Percentiles rank a stretch among this genome's conserved stretches.
phyloP scores from a whole-genome alignment of 2,797 vertebrate genomes.

The Astyanax mexicanus region DNA sequence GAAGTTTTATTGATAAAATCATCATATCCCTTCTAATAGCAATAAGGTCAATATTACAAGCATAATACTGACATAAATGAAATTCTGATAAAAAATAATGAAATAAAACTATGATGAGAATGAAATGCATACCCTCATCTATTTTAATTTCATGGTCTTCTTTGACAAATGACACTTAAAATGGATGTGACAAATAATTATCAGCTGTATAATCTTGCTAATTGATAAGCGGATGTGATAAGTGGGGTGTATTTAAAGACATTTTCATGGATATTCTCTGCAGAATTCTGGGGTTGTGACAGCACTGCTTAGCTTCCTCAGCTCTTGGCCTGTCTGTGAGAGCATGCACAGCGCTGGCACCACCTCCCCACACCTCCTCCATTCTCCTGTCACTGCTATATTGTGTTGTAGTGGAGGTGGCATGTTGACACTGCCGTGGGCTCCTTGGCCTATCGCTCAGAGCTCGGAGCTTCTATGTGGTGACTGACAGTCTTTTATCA shows the following conservation, averaged over 20 bases:
- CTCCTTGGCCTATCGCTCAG: conserved; percentile 4
- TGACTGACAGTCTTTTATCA: conserved; percentile 4
- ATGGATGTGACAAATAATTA: neutral
- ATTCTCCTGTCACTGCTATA: neutral
- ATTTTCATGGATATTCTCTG: neutral
- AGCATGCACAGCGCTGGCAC: neutral
- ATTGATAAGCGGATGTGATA: neutral
- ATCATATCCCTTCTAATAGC: no score
- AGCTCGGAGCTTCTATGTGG: neutral
- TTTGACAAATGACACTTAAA: neutral
- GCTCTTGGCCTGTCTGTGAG: neutral
- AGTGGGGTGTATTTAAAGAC: neutral
- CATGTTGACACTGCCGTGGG: conserved; percentile 11
- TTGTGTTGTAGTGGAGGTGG: conserved; percentile 7
- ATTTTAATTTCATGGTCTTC: no score
- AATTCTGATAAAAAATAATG: no score
- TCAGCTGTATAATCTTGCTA: neutral
- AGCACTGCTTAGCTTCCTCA: neutral
- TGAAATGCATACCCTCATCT: no score
- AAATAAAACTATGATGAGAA: no score
- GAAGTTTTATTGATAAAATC: no score
- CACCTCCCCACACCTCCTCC: neutral
- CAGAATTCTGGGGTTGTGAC: neutral
- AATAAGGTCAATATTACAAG: no score
- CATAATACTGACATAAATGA: no score